Evolutionary conservation across 2,113 vertebrate genomes (phyloP).

Genomic region (Climacteris rufus): DNA sequence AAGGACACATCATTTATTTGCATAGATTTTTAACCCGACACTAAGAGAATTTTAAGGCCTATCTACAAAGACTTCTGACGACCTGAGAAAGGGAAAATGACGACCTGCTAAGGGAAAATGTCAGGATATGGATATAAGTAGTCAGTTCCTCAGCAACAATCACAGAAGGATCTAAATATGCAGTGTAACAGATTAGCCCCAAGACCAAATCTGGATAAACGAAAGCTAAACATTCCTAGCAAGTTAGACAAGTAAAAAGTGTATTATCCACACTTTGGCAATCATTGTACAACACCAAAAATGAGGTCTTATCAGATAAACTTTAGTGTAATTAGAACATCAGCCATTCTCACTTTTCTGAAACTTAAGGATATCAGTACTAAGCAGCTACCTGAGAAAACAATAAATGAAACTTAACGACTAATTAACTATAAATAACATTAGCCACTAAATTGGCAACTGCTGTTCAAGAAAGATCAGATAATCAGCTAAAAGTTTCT

Average conservation of each 20-base stretch:
- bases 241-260: not conserved
- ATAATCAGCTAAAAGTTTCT: not conserved
- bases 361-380: not conserved
- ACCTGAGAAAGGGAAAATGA: not conserved
- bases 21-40: not conserved
- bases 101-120: rapidly evolving
- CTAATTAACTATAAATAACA: not conserved
- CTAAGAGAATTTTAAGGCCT: not conserved
- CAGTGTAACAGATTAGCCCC: not conserved
- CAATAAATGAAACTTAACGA: not conserved
- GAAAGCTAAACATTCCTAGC: not conserved
- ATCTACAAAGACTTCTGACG: not conserved
- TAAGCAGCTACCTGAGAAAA: not conserved
- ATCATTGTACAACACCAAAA: not conserved
- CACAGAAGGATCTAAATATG: not conserved
- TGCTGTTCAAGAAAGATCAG: not conserved
- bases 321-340: not conserved
- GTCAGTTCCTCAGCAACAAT: not conserved
- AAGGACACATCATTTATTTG: not conserved
- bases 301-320: not conserved
- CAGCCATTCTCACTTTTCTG: not conserved
- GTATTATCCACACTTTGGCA: not conserved
- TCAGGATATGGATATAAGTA: not conserved
- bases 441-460: rapidly evolving
- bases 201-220: not conserved